Base-by-base conservation (phyloP, 2,797 vertebrate species). In the Microctenopoma lineatum region DNA sequence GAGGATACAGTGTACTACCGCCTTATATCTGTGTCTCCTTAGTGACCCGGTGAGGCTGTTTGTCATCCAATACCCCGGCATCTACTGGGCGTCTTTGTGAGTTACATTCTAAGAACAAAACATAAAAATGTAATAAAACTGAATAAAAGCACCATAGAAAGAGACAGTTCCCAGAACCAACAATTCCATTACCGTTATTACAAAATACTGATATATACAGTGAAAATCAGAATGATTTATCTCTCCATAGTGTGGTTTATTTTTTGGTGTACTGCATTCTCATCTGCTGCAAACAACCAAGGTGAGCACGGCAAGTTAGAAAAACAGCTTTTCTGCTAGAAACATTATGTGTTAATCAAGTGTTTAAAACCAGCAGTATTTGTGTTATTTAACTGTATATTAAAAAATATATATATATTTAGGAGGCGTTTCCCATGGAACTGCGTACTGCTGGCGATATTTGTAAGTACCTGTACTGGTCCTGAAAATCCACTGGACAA, bases 351-450 rank as follows among this genome's bases (percentile, higher is more conserved):
- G 15, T 16, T 39, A 16, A 29, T 58, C n/a, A 29, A 57, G 38
- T 66, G 18, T 69, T 61, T 8, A 59, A 59, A 41, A 69, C 11
- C 38, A 54, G 7, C 4, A 44, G 68, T 26, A 2, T 1, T 50
- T 55, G 1, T 27, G 4, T 66, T 5, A 32, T 32, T 6, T 32
- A 32, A 32, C 21, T 65, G 26, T 25, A 12, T 64, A 42, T 16
- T 41, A 14, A 1, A 56, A 70, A 66, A 52, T 0, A 10, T 50
- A 11, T 48, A 70, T 74, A 73, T 50, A 46, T 65, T 26, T 79
- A 99, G 97, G 95, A 96, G 97, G 88, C 95, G 95, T 18, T 98
- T 96, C 76, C 97, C 97, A 8, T 96, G 94, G 94, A 98, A 99
- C 86, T 66, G 98, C 66, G 91, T 98, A 61, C 88, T 98, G 70